Evolutionary conservation across 1,140 invertebrate species (phyloP).

Genomic region (Fopius arisanus): DNA sequence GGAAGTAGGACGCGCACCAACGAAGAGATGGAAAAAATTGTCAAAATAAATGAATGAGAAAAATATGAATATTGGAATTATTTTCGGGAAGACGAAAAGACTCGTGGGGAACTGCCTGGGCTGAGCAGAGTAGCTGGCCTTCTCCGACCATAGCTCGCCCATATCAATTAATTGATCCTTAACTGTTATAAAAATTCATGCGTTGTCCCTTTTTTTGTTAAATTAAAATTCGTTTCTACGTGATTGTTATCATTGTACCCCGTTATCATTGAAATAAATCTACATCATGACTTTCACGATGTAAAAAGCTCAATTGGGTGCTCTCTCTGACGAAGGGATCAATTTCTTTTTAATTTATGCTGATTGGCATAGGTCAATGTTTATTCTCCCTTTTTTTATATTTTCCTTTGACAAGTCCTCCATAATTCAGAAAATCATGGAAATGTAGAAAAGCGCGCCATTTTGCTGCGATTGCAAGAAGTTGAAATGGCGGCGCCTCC

Average conservation of each 20-base stretch:
- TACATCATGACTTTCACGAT: slow-evolving; percentile 19
- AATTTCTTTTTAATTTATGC: no score
- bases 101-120: not conserved
- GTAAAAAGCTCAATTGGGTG: not conserved
- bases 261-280: slow-evolving; percentile 43
- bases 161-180: not conserved
- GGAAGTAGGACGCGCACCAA: slow-evolving; percentile 46
- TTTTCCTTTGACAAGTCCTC: no score
- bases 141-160: slow-evolving; percentile 7
- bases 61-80: slow-evolving; percentile 41
- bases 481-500: no score
- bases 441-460: no score
- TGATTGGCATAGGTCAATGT: no score
- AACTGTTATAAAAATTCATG: not conserved
- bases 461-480: no score
- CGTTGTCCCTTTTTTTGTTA: slow-evolving; percentile 14
- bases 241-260: slow-evolving; percentile 43
- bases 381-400: no score
- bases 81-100: not conserved
- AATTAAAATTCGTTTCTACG: slow-evolving; percentile 28
- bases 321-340: no score
- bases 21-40: slow-evolving; percentile 38
- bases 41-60: slow-evolving; percentile 29
- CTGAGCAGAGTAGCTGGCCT: slow-evolving; percentile 12
- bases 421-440: no score